Conservation (phyloP, 2,888 invertebrate genomes). For the Drosophila meridiana region DNA sequence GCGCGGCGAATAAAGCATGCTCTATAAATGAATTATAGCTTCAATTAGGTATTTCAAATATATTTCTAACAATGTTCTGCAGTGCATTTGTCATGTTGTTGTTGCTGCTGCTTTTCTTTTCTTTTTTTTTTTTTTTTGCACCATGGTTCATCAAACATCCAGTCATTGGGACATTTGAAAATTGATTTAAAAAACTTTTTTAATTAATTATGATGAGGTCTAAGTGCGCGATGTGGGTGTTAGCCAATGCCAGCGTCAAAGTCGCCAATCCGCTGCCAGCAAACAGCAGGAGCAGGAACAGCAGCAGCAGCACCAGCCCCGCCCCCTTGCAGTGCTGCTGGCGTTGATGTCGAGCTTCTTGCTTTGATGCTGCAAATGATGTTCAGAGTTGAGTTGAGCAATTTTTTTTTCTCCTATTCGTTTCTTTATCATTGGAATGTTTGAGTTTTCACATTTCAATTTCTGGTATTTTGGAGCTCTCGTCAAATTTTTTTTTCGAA, state of each 20-base stretch:
- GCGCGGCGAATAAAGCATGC: constrained; percentile 2
- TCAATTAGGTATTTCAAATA: neutral
- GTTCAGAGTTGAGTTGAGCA: constrained; percentile 58
- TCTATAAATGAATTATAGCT: neutral
- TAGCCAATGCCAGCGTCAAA: constrained; percentile 28
- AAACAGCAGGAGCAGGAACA: neutral
- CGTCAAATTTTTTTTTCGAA: constrained; percentile 16
- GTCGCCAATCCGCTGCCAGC: constrained; percentile 15
- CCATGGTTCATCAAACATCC: constrained; percentile 70
- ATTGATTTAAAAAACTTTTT: constrained; percentile 81
- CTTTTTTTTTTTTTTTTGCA: constrained; percentile 26
- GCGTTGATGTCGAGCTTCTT: constrained; percentile 49
- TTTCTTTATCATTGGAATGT: constrained; percentile 68
- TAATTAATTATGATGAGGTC: constrained; percentile 80
- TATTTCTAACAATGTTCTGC: neutral
- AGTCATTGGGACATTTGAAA: constrained; percentile 72
- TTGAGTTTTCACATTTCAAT: constrained; percentile 79
- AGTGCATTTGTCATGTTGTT: constrained; percentile 20
- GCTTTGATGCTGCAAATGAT: constrained; percentile 75
- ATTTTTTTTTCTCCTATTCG: constrained; percentile 9
- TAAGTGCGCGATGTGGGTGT: constrained; percentile 40
- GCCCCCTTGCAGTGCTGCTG: constrained; percentile 52
- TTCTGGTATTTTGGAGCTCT: constrained; percentile 66
- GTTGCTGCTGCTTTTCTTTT: constrained; percentile 9
- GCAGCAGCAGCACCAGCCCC: neutral